A percentile compares a stretch with the other conserved stretches of the same genome.
phyloP scores from a whole-genome alignment of 1,140 invertebrate species.

The Euborellia annulipes region DNA sequence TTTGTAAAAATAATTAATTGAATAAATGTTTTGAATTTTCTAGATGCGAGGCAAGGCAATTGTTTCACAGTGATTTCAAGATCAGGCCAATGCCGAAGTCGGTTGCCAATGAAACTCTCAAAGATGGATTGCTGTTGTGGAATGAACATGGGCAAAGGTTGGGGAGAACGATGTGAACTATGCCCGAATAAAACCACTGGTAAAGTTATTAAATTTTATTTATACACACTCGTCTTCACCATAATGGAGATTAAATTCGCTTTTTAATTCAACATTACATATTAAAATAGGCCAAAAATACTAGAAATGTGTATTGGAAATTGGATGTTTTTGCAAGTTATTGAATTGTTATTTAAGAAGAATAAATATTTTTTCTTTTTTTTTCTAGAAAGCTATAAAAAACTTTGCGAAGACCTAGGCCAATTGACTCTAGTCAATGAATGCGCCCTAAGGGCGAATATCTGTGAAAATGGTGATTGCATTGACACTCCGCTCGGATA shows the following conservation, averaged over 20 bases:
- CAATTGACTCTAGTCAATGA: slow-evolving; percentile 40
- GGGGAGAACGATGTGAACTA: slow-evolving; percentile 61
- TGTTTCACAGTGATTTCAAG: slow-evolving; percentile 55
- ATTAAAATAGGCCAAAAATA: too few relatives aligned
- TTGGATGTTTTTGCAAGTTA: too few relatives aligned
- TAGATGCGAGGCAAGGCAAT: slow-evolving; percentile 63
- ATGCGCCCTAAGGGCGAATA: slow-evolving; percentile 51
- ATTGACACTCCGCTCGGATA: slow-evolving; percentile 58
- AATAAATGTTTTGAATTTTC: too few relatives aligned
- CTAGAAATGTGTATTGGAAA: too few relatives aligned
- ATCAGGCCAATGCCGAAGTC: slow-evolving; percentile 49
- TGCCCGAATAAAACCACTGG: slow-evolving; percentile 56
- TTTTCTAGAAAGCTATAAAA: slow-evolving; percentile 28
- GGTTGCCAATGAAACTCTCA: slow-evolving; percentile 49
- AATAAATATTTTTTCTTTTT: slow-evolving; percentile 3
- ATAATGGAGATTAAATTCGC: too few relatives aligned
- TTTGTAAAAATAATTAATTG: too few relatives aligned
- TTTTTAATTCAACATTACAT: too few relatives aligned
- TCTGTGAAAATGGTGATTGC: slow-evolving; percentile 63
- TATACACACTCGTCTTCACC: too few relatives aligned
- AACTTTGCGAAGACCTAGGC: slow-evolving; percentile 24
- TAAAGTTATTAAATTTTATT: too few relatives aligned
- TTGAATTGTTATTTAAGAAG: too few relatives aligned
- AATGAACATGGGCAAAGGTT: slow-evolving; percentile 73
- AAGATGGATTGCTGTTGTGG: slow-evolving; percentile 79